Evolutionary conservation across 2,113 vertebrate genomes (phyloP), one percentile per base, ranked within the genome.

Genomic region (Nothocercus nigrocapillus): DNA sequence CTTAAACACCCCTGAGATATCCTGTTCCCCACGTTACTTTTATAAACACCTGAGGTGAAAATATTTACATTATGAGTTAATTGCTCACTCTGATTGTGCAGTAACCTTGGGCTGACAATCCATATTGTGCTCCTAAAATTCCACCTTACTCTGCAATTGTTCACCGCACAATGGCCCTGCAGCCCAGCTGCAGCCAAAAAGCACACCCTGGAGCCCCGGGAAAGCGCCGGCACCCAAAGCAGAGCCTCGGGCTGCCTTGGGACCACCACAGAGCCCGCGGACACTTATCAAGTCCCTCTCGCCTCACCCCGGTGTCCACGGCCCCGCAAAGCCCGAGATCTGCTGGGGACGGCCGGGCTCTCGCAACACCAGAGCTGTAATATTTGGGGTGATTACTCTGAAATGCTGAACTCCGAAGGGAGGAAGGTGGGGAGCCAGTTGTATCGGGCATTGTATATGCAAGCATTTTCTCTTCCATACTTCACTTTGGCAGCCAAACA

Each of bases 11-110:
- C 74, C 73, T n/a, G 34, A 90, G 64, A 91, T 84, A 95, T 84
- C 85, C 90, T 90, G 91, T 82, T 96, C 95, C 40, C 80, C 69
- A 32, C 38, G 85, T 64, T 77, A 87, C 82, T 91, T 93, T 79
- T 88, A 94, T 69, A 95, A 97, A 94, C 77, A 95, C 66, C 85
- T 95, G 64, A 95, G 59, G 85, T 66, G 90, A 96, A 97, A 96
- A 93, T 94, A 96, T 96, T 95, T 96, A 90, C 86, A 93, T 87
- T 91, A 62, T 56, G 64, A 91, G 69, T 95, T 88, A 90, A 81
- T 62, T 58, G 61, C 82, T 79, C 88, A 86, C 70, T 85, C 53
- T 58, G 88, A 95, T 84, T 94, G 85, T 96, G 70, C 49, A 59
- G 73, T 84, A 93, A 95, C 93, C 95, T 95, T 94, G 92, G 74